Percentiles rank a stretch among this genome's conserved stretches.
phyloP scores from a whole-genome alignment of 1,140 invertebrate genomes.

The Dysdera silvatica region DNA sequence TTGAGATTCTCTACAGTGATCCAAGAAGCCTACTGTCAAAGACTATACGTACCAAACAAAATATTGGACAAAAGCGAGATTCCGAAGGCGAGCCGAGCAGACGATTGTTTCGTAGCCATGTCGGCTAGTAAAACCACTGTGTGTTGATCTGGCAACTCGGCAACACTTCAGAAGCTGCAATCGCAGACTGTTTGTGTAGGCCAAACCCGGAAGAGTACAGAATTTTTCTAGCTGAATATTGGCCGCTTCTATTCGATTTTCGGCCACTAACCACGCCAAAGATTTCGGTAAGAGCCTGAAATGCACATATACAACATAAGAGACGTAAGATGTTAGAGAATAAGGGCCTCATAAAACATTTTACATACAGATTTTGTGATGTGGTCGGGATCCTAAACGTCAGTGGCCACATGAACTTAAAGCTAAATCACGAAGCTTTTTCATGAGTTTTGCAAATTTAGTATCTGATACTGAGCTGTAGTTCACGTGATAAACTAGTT shows the following conservation, averaged over 20 bases:
- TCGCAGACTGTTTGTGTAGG: neutral
- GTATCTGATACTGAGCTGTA: too few species aligned
- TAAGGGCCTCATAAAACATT: constrained; percentile 26
- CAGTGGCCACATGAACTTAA: too few species aligned
- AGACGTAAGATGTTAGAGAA: neutral
- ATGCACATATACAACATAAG: neutral
- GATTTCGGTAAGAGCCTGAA: constrained; percentile 29
- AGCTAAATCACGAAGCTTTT: too few species aligned
- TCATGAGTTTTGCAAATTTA: too few species aligned
- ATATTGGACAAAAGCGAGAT: constrained; percentile 22
- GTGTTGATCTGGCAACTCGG: constrained; percentile 12
- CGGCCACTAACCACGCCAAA: constrained; percentile 28
- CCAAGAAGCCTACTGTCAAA: too few species aligned
- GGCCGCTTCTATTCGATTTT: constrained; percentile 18
- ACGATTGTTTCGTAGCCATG: constrained; percentile 19
- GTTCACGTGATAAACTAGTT: too few species aligned
- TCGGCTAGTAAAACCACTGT: constrained; percentile 9
- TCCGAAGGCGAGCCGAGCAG: constrained; percentile 17
- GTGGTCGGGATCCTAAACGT: too few species aligned
- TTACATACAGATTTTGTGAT: too few species aligned
- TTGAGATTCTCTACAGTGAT: too few species aligned
- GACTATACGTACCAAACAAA: constrained; percentile 20
- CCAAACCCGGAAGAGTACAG: neutral
- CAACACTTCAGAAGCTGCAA: constrained; percentile 18
- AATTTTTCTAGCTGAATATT: constrained; percentile 12